These are phyloP conservation scores for Limnothrissa miodon DNA, from an alignment of 2,113 vertebrate genomes.

Conservation along the genomic window DNA sequence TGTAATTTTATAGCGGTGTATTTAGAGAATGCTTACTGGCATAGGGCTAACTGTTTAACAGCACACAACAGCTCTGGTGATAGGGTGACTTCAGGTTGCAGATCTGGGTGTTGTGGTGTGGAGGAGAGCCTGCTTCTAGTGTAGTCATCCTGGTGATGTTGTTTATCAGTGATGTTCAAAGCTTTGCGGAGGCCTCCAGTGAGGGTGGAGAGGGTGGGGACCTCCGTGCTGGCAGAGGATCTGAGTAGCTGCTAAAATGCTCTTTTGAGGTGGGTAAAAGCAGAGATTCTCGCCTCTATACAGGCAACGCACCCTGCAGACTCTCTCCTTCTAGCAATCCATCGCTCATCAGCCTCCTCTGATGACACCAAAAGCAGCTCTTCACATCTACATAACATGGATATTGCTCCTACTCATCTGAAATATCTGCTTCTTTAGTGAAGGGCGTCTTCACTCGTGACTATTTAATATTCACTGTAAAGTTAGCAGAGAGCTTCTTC, in stretches of 20 bases:
- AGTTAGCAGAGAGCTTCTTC: neutral
- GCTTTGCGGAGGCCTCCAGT: neutral
- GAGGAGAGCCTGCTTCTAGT: neutral
- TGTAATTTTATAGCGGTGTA: neutral
- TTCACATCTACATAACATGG: slow-evolving; percentile 1
- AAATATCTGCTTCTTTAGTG: slow-evolving; percentile 11
- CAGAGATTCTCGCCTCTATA: neutral
- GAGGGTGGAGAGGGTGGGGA: neutral
- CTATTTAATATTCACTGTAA: slow-evolving; percentile 32
- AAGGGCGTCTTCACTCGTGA: slow-evolving; percentile 31
- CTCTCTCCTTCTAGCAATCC: neutral
- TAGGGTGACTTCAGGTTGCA: neutral
- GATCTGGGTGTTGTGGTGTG: neutral
- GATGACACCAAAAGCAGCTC: slow-evolving; percentile 9
- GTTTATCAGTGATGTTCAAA: slow-evolving; percentile 10
- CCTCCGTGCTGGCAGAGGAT: neutral
- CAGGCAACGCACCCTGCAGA: neutral
- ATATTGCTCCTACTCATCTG: slow-evolving; percentile 33
- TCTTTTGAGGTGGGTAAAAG: neutral
- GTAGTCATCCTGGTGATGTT: neutral
- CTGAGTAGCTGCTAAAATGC: neutral
- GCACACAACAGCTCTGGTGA: neutral
- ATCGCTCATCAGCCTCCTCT: neutral
- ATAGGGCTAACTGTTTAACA: neutral
- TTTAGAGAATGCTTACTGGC: neutral